Conservation (phyloP, 2,113 vertebrate species). For the Delphinapterus leucas region DNA sequence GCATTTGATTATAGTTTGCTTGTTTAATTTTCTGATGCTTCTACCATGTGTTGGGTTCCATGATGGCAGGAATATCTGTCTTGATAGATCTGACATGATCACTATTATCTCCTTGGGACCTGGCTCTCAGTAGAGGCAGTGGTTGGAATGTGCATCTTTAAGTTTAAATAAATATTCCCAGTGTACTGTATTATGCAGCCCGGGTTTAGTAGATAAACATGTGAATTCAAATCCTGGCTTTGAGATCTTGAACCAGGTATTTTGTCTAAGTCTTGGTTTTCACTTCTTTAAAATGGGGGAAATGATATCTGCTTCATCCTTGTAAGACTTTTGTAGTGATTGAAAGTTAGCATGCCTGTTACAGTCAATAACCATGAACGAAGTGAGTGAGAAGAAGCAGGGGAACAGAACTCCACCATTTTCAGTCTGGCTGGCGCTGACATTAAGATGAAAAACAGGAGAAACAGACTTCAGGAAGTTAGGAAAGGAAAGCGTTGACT, state of each 20-base stretch:
- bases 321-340: background rate
- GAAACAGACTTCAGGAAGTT: background rate
- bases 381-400: background rate
- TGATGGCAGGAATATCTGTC: background rate
- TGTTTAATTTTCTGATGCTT: background rate
- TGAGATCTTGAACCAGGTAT: background rate
- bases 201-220: background rate
- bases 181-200: fast-evolving
- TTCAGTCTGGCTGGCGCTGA: background rate
- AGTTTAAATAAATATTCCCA: background rate
- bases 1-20: background rate
- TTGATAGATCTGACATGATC: background rate
- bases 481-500: background rate
- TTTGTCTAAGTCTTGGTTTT: background rate
- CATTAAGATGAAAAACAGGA: background rate
- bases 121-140: background rate
- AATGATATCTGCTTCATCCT: background rate
- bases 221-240: background rate
- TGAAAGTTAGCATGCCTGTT: background rate
- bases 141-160: background rate
- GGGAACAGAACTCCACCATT: background rate
- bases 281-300: background rate
- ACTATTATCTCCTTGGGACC: background rate
- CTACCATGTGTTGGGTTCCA: background rate
- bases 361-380: background rate